Conservation (phyloP, 2,888 invertebrate species). For the Leptopterna dolabrata region DNA sequence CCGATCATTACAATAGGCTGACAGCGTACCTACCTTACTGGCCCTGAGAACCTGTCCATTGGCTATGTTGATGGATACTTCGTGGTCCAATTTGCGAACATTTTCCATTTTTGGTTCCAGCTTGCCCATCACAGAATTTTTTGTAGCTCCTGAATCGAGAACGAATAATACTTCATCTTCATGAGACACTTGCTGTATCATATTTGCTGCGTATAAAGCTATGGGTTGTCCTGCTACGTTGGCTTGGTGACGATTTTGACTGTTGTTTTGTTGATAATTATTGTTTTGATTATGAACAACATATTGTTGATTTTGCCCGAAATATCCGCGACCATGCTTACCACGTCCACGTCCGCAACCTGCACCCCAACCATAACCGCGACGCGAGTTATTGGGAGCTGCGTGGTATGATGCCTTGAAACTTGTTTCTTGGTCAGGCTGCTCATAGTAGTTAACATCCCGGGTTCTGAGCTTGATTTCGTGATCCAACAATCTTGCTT, state of each 20-base stretch:
- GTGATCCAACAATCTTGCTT: constrained; percentile 44
- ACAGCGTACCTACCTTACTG: no score
- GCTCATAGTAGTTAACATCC: no score
- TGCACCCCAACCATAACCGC: neutral
- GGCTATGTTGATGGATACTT: neutral
- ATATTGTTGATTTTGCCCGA: no score
- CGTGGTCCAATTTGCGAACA: neutral
- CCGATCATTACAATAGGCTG: neutral
- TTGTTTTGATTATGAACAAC: no score
- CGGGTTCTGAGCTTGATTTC: neutral
- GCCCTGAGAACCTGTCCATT: no score
- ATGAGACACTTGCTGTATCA: neutral
- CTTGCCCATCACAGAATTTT: neutral
- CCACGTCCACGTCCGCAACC: neutral
- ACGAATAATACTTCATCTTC: neutral
- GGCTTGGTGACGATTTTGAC: no score
- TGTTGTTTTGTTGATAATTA: no score
- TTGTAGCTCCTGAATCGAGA: constrained; percentile 4
- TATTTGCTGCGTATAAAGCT: no score
- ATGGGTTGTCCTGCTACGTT: no score
- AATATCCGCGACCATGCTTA: neutral
- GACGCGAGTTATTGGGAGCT: no score
- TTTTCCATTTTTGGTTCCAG: no score
- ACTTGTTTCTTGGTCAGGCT: no score
- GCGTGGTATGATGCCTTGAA: neutral